These are phyloP conservation scores for Hippopotamyrus pictus DNA, from an alignment of 2,797 vertebrate species.

Conservation along the genomic window DNA sequence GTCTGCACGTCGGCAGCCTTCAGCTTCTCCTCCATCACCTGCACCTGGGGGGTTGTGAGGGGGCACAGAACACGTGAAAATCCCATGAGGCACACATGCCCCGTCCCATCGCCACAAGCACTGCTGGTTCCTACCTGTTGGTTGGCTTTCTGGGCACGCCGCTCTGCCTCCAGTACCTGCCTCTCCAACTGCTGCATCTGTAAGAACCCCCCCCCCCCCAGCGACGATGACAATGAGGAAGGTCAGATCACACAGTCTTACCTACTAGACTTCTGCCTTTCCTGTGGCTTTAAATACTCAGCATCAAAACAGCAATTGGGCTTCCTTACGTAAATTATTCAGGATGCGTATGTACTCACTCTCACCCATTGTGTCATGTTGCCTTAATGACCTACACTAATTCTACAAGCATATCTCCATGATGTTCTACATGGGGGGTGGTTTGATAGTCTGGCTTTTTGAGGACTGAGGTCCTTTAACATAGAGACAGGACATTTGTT, in stretches of 20 bases:
- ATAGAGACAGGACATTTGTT: not conserved
- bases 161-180: conserved; percentile 86
- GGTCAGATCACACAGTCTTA: not conserved
- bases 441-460: not conserved
- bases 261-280: not conserved
- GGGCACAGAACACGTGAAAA: not conserved
- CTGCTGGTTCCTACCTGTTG: conserved; percentile 71
- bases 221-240: not conserved
- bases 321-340: not conserved
- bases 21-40: conserved; percentile 94
- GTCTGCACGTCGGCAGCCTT: conserved; percentile 78
- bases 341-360: not conserved
- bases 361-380: too few species aligned
- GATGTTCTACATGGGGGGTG: not conserved
- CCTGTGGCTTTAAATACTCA: not conserved
- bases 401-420: not conserved
- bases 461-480: not conserved
- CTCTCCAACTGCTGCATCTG: conserved; percentile 94
- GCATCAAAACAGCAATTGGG: not conserved
- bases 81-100: not conserved
- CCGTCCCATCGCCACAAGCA: not conserved
- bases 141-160: conserved; percentile 78
- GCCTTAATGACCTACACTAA: not conserved
- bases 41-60: conserved; percentile 42
- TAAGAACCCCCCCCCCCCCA: conserved; percentile 19